Evolutionary conservation across 2,888 invertebrate genomes (phyloP), one percentile per base, ranked within the genome.

Genomic region (Pterobdella sp.): DNA sequence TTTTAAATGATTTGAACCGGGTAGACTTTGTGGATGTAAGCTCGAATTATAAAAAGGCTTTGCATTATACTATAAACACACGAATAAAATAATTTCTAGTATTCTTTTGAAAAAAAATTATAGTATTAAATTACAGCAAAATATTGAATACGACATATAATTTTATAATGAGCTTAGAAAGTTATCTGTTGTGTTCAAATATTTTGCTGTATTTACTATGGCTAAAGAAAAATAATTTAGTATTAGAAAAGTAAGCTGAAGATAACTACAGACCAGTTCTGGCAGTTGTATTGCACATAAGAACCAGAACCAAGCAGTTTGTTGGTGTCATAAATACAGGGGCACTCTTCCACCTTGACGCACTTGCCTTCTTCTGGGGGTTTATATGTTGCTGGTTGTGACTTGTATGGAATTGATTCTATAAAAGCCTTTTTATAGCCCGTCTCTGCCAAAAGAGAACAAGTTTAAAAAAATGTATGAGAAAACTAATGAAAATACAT

Each of bases 301-400:
- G 79, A 52, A n/a, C 76, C 76, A 2, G 75, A 60, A 18, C 76
- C 72, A 64, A 77, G 76, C 31, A 73, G 68, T 63, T 71, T 71
- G 34, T 73, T 49, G 32, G 76, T 77, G 7, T 75, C 52, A 52
- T 77, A 75, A 26, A 66, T 68, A 72, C 79, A 79, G 0, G 78
- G 76, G 56, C 79, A 79, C 18, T 77, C 75, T 29, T 52, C 52
- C 31, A 77, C 72, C 1, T 73, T 64, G 7, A 79, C 65, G 72
- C 79, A 79, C 3, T 29, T 29, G 1, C 74, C 74, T 26, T 68
- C 69, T 0, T 0, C 74, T 74, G 72, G 10, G 35, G 31, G 60
- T 22, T 14, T 29, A 34, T 7, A 22, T 3, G 65, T 7, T 69
- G 52, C 14, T 31, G 26, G 65, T 67, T 18, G 34, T 26, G 26